Evolutionary conservation across 2,113 vertebrate species (phyloP).

Genomic region (Tetraodon nigroviridis): DNA sequence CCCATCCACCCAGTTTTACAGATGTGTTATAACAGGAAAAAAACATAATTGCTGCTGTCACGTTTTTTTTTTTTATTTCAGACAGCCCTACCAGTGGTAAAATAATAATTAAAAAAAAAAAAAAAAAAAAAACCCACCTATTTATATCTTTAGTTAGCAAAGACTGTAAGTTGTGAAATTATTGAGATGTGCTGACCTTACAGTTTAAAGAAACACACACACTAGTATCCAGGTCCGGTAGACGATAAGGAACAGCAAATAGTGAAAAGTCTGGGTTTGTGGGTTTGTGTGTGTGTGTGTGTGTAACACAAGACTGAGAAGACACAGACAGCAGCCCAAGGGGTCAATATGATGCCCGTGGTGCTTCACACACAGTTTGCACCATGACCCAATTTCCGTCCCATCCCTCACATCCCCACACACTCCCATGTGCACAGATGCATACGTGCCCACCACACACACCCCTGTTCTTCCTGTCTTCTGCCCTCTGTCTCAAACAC

Average conservation of each 20-base stretch:
- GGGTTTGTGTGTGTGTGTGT: slow-evolving; percentile 9
- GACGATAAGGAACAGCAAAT: slow-evolving; percentile 42
- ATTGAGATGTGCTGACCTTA: slow-evolving; percentile 19
- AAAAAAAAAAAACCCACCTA: too few relatives aligned
- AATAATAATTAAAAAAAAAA: too few relatives aligned
- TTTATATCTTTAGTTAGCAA: too few relatives aligned
- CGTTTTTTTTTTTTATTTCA: slow-evolving; percentile 29
- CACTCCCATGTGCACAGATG: slow-evolving; percentile 14
- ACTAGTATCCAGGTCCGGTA: slow-evolving; percentile 18
- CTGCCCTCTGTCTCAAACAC: slow-evolving; percentile 46
- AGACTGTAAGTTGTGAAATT: not conserved
- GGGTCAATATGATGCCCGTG: slow-evolving; percentile 66
- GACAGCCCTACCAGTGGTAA: slow-evolving; percentile 8
- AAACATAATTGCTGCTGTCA: slow-evolving; percentile 7
- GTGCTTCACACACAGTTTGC: slow-evolving; percentile 57
- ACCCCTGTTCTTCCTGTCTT: slow-evolving; percentile 51
- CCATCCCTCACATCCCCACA: slow-evolving; percentile 18
- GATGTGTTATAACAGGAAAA: slow-evolving; percentile 32
- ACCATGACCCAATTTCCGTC: slow-evolving; percentile 65
- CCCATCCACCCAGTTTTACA: slow-evolving; percentile 28
- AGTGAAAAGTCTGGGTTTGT: slow-evolving; percentile 13
- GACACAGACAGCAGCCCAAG: slow-evolving; percentile 57
- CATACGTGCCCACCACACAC: slow-evolving; percentile 8
- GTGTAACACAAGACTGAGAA: slow-evolving; percentile 29
- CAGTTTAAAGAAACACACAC: slow-evolving; percentile 22